A percentile compares a stretch with the other conserved stretches of the same genome.
Conservation (phyloP, 2,113 vertebrate species). For the Syngnathus floridae region DNA sequence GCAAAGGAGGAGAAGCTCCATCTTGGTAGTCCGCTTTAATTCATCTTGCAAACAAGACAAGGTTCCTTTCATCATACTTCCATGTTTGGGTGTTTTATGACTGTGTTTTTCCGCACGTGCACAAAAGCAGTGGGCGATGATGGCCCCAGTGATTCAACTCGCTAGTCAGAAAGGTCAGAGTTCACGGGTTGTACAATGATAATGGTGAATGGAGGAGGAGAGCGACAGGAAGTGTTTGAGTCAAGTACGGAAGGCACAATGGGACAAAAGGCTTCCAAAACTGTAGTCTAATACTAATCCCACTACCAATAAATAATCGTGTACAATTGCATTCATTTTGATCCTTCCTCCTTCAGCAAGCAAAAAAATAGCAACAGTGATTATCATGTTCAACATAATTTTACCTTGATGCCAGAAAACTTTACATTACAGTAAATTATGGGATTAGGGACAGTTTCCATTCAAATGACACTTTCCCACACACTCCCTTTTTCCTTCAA, state of each 20-base stretch:
- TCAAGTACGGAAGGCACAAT: slow-evolving; percentile 10
- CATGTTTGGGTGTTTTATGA: slow-evolving; percentile 34
- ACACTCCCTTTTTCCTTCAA: slow-evolving; percentile 49
- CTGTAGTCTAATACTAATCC: no score
- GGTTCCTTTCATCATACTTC: slow-evolving; percentile 45
- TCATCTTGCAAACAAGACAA: slow-evolving; percentile 49
- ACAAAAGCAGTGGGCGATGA: slow-evolving; percentile 29
- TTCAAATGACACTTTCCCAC: slow-evolving; percentile 41
- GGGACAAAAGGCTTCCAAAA: no score
- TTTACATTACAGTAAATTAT: slow-evolving; percentile 26
- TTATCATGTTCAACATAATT: slow-evolving; percentile 21
- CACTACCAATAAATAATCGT: neutral
- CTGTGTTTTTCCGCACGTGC: slow-evolving; percentile 3
- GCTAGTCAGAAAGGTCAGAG: slow-evolving; percentile 36
- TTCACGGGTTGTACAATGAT: slow-evolving; percentile 40
- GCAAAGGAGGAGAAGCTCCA: slow-evolving; percentile 20
- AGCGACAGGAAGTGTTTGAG: slow-evolving; percentile 58
- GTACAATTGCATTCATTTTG: neutral
- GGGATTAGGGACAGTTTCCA: slow-evolving; percentile 36
- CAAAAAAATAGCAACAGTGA: neutral
- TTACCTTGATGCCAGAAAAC: slow-evolving; percentile 8
- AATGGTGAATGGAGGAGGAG: slow-evolving; percentile 24
- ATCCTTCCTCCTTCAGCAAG: neutral
- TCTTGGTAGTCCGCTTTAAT: slow-evolving; percentile 46
- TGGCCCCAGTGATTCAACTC: slow-evolving; percentile 40